Conservation (phyloP, 2,888 invertebrate species). For the Acleris cristana region DNA sequence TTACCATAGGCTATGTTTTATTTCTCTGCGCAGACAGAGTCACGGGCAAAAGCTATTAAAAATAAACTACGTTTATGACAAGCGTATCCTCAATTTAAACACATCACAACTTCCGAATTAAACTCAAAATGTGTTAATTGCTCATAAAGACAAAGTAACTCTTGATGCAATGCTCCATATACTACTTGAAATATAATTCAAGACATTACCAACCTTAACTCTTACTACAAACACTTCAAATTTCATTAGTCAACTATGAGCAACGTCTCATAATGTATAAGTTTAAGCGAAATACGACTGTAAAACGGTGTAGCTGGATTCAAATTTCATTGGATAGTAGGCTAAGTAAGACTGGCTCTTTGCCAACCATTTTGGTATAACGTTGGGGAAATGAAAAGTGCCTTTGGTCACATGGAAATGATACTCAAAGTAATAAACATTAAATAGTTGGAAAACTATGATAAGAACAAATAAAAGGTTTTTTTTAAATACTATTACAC, state of each 20-base stretch:
- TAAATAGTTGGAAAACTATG: background rate
- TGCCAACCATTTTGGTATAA: slow-evolving; percentile 14
- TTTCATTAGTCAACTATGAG: background rate
- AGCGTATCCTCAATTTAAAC: slow-evolving; percentile 27
- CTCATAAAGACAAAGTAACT: slow-evolving; percentile 30
- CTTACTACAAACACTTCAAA: background rate
- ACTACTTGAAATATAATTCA: slow-evolving; percentile 7
- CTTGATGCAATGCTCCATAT: slow-evolving; percentile 17
- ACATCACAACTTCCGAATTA: slow-evolving; percentile 31
- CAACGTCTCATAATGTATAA: no score
- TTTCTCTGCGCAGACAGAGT: no score
- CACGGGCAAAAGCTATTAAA: no score
- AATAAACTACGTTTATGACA: background rate
- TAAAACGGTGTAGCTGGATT: background rate
- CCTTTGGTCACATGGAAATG: slow-evolving; percentile 9
- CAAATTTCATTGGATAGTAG: background rate
- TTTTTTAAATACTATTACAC: no score
- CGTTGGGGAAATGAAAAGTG: slow-evolving; percentile 14
- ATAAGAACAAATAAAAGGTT: background rate
- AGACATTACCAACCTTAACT: background rate
- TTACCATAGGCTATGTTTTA: no score
- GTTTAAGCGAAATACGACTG: background rate
- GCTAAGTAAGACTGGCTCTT: slow-evolving; percentile 8
- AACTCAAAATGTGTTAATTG: slow-evolving; percentile 33
- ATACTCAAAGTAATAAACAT: background rate